These are phyloP conservation scores for Andrena flavipes DNA, from an alignment of 2,888 invertebrate species.

Conservation along the genomic window DNA sequence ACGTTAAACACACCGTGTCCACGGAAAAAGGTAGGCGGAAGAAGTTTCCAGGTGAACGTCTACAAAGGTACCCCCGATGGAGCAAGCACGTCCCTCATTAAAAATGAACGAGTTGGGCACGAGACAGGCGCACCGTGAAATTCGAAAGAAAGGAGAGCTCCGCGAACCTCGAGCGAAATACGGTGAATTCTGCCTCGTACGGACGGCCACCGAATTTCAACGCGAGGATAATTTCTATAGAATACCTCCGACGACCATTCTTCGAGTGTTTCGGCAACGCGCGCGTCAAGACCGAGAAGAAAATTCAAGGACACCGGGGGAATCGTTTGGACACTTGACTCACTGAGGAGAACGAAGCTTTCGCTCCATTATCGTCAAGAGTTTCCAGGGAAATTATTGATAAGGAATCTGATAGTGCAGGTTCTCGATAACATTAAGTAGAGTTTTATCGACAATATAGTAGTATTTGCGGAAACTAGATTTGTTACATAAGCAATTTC, in stretches of 20 bases:
- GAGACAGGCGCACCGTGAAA: not conserved
- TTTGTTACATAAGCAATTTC: not conserved
- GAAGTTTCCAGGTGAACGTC: not conserved
- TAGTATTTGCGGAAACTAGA: not conserved
- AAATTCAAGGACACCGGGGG: slow-evolving; percentile 1
- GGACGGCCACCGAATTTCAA: not conserved
- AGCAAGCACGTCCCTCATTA: slow-evolving; percentile 14
- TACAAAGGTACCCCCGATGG: not conserved
- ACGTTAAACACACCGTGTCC: not conserved
- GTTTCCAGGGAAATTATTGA: not conserved
- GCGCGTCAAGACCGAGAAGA: not conserved
- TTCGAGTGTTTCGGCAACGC: not conserved
- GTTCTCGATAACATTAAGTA: not conserved
- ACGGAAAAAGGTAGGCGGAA: not conserved
- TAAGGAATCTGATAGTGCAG: slow-evolving; percentile 1
- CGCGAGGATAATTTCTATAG: not conserved
- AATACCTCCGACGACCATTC: not conserved
- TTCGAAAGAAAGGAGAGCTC: slow-evolving; percentile 13
- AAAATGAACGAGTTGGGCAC: not conserved
- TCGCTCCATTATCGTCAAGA: not conserved
- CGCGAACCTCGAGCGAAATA: not conserved
- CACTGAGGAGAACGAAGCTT: not conserved
- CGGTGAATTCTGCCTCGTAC: not conserved
- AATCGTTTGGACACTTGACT: not conserved
- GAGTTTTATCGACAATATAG: not conserved